phyloP scores from a whole-genome alignment of 2,888 invertebrate species.

The Aleiodes leptofemur region DNA sequence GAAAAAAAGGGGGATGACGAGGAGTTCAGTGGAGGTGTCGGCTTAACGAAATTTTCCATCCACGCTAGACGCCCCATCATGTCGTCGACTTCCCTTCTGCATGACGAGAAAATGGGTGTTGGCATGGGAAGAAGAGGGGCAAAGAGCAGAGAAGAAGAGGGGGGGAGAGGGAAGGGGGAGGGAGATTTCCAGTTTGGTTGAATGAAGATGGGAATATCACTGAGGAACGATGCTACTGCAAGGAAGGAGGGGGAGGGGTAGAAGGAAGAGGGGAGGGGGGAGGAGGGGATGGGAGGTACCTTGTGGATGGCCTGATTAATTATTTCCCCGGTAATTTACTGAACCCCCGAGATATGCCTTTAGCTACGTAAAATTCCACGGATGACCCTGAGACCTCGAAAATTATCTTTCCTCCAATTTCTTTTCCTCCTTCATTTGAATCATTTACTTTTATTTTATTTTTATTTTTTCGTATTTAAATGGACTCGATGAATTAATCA shows the following conservation, averaged over 20 bases:
- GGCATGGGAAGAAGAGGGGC: neutral
- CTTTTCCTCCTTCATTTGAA: neutral
- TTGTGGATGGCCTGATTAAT: conserved; percentile 54
- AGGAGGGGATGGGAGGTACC: neutral
- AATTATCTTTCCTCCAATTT: neutral
- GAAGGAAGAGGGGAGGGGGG: too few species aligned
- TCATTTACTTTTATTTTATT: neutral
- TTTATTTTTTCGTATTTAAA: neutral
- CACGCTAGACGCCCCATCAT: conserved; percentile 31
- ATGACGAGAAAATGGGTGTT: conserved; percentile 23
- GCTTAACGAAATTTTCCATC: conserved; percentile 50
- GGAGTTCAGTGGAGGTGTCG: conserved; percentile 11
- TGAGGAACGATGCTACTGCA: conserved; percentile 8
- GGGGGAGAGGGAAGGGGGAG: conserved; percentile 6
- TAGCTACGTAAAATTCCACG: conserved; percentile 10
- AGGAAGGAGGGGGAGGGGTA: too few species aligned
- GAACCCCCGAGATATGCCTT: conserved; percentile 26
- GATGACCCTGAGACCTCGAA: conserved; percentile 1
- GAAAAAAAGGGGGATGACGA: too few species aligned
- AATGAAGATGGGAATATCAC: conserved; percentile 22
- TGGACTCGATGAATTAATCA: neutral
- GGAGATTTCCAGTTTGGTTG: neutral
- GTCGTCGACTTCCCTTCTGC: neutral
- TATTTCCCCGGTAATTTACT: conserved; percentile 54
- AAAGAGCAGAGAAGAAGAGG: neutral